Conservation (phyloP, 2,113 vertebrate species). For the Candoia aspera region DNA sequence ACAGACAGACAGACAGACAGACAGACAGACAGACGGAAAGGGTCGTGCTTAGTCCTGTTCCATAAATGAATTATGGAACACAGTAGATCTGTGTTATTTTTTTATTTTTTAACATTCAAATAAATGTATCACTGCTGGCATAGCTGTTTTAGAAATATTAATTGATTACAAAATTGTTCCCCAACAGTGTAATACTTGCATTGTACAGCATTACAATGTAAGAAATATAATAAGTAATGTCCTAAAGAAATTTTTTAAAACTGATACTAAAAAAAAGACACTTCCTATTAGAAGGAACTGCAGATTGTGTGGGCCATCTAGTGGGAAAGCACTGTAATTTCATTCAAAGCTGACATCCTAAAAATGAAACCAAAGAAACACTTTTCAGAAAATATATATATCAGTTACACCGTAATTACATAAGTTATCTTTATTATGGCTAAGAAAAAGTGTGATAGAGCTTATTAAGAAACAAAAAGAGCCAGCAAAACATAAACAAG, state of each 20-base stretch:
- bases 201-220: neutral
- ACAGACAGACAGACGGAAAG: too few species aligned
- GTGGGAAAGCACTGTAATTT: neutral
- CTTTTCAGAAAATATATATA: neutral
- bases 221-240: neutral
- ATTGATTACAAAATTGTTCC: neutral
- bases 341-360: neutral
- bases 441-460: neutral
- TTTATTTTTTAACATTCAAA: neutral
- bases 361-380: neutral
- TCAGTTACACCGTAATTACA: neutral
- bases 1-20: too few species aligned
- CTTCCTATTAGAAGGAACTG: neutral
- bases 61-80: neutral
- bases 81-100: neutral
- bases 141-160: neutral
- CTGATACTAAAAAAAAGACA: neutral
- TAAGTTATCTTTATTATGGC: neutral
- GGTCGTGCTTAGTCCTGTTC: neutral
- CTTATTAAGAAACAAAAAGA: neutral
- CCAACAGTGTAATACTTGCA: neutral
- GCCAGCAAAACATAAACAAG: neutral
- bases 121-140: neutral
- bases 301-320: constrained; percentile 32
- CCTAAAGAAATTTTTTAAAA: neutral